These are phyloP conservation scores for Carcinoscorpius rotundicauda DNA, from an alignment of 1,140 invertebrate genomes.

Conservation along the genomic window DNA sequence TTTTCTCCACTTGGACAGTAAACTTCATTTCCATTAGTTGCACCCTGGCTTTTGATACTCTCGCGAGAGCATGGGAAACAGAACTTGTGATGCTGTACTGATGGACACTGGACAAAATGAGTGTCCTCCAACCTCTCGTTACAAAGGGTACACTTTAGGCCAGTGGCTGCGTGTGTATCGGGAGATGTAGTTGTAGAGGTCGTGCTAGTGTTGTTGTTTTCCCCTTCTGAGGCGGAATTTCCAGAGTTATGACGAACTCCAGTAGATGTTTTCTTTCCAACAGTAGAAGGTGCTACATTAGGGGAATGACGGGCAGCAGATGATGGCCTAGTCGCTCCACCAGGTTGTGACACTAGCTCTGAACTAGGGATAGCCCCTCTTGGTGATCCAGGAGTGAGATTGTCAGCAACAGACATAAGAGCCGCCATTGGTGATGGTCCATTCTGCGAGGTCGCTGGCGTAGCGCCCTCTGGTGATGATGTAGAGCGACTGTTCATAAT, in stretches of 20 bases:
- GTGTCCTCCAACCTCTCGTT: constrained; percentile 97
- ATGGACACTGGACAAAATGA: constrained; percentile 98
- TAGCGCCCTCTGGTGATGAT: constrained; percentile 11
- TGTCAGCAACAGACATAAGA: constrained; percentile 19
- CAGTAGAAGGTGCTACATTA: neutral
- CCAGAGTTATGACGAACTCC: no score
- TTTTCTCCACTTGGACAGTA: constrained; percentile 92
- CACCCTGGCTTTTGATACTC: constrained; percentile 38
- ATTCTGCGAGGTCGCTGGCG: constrained; percentile 8
- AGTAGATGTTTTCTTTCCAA: no score
- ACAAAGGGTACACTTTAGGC: constrained; percentile 73
- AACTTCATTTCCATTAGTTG: constrained; percentile 37
- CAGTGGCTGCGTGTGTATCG: no score
- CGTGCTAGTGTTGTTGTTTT: neutral
- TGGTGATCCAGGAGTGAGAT: constrained; percentile 16
- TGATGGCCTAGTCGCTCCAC: constrained; percentile 7
- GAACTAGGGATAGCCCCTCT: constrained; percentile 3
- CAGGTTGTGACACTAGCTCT: constrained; percentile 15
- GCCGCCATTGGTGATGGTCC: constrained; percentile 20
- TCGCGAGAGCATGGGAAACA: constrained; percentile 95
- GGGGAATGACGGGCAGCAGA: constrained; percentile 19
- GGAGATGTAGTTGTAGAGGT: no score
- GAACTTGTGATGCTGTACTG: constrained; percentile 95
- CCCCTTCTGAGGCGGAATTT: no score
- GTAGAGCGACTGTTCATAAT: constrained; percentile 12